Conservation (phyloP, 2,113 vertebrate genomes). For the Paratilapia polleni region DNA sequence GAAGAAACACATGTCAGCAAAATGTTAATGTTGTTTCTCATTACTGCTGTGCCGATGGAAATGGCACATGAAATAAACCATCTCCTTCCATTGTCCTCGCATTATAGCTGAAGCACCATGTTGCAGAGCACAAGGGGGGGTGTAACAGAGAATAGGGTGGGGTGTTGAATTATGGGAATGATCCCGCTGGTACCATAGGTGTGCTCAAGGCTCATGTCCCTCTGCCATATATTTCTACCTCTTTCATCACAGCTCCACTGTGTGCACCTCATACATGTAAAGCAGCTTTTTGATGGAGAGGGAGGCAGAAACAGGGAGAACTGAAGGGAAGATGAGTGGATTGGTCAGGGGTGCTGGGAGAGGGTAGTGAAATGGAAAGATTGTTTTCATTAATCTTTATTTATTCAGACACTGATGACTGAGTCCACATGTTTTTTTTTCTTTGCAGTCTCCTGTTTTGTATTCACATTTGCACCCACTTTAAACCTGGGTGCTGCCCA, state of each 20-base stretch:
- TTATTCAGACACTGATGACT: slow-evolving; percentile 33
- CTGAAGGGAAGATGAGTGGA: slow-evolving; percentile 24
- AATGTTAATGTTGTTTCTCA: slow-evolving; percentile 78
- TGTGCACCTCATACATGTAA: slow-evolving; percentile 59
- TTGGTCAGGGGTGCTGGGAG: not conserved
- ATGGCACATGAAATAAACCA: slow-evolving; percentile 71
- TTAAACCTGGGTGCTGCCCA: not conserved
- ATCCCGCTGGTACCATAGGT: slow-evolving; percentile 38
- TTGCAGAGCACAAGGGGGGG: not conserved
- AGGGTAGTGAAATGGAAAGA: slow-evolving; percentile 25
- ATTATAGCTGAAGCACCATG: slow-evolving; percentile 33
- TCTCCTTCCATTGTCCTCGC: slow-evolving; percentile 38
- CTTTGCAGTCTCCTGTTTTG: not conserved
- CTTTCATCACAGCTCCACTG: slow-evolving; percentile 62
- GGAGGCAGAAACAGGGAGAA: slow-evolving; percentile 6
- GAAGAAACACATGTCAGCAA: slow-evolving; percentile 72
- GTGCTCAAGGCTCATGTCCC: slow-evolving; percentile 58
- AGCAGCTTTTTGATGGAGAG: slow-evolving; percentile 51
- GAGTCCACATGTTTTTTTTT: not conserved
- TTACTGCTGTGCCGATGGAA: slow-evolving; percentile 67
- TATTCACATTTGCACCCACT: slow-evolving; percentile 21
- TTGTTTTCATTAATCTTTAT: slow-evolving; percentile 59
- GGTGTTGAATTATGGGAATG: slow-evolving; percentile 57
- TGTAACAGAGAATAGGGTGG: not conserved
- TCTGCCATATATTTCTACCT: slow-evolving; percentile 62